A percentile compares a stretch with the other conserved stretches of the same genome.
These are phyloP conservation scores for Halictus rubicundus DNA, from an alignment of 1,140 invertebrate genomes.

Conservation along the genomic window DNA sequence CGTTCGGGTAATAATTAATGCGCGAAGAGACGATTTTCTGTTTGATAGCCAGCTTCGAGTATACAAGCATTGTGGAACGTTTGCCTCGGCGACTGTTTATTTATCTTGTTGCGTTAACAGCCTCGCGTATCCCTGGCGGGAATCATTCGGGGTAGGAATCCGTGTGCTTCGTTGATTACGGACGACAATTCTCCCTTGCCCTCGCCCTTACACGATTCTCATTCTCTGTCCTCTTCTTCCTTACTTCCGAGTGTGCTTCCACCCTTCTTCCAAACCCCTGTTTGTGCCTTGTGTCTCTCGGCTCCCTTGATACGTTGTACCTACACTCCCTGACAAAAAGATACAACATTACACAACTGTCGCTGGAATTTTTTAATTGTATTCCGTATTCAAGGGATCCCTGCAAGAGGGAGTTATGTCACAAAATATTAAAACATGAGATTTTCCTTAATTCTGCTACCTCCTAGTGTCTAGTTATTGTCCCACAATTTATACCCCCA, in stretches of 20 bases:
- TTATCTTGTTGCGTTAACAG: slow-evolving; percentile 61
- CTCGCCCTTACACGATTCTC: neutral
- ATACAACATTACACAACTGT: too few relatives aligned
- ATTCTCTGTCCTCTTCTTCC: neutral
- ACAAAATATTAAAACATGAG: too few relatives aligned
- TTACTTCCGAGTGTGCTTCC: slow-evolving; percentile 13
- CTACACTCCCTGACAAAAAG: neutral
- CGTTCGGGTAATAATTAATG: slow-evolving; percentile 51
- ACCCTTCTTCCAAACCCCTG: neutral
- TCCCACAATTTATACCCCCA: too few relatives aligned
- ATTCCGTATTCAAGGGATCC: too few relatives aligned
- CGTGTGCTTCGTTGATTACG: slow-evolving; percentile 61
- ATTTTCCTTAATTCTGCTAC: too few relatives aligned
- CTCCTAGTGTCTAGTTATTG: too few relatives aligned
- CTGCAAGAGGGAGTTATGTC: too few relatives aligned
- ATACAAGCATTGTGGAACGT: slow-evolving; percentile 41
- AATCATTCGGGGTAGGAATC: slow-evolving; percentile 60
- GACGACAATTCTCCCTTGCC: slow-evolving; percentile 32
- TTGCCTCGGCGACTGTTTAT: slow-evolving; percentile 59
- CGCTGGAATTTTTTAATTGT: too few relatives aligned
- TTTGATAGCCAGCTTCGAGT: slow-evolving; percentile 23
- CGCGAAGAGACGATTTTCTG: slow-evolving; percentile 17
- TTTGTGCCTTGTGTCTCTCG: neutral
- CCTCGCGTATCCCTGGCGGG: slow-evolving; percentile 47
- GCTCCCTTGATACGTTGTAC: neutral